Base-by-base conservation (phyloP, 2,797 vertebrate species). In the Sebastes oblongus region DNA sequence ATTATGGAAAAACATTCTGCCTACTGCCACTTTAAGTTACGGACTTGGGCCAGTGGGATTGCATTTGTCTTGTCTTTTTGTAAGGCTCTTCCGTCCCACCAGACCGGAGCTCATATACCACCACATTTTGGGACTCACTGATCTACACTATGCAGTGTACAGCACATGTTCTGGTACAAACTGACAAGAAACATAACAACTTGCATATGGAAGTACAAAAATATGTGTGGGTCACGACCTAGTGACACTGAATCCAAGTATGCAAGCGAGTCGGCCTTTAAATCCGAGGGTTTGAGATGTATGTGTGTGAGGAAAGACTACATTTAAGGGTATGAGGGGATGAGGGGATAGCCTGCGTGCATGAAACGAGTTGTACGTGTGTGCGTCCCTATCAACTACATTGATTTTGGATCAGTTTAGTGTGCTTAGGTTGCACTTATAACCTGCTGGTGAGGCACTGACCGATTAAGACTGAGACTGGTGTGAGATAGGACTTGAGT, bases 361-460 rank as follows among this genome's bases (percentile, higher is more conserved):
- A 50, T 50, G 34, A 72, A 55, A 67, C 1, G 3, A 55, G 22
- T 42, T 32, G 50, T 60, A 65, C 4, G 8, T 60, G 20, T 36
- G 39, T 11, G 66, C 32, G 50, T 32, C n/a, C 39, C 29, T 55
- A 69, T 34, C 39, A 56, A 72, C 74, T 16, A 24, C 30, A 83
- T 25, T 64, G 67, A 77, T 83, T 82, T 80, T 36, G 7, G 3
- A 72, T 84, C n/a, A 36, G 66, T 60, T 75, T 42, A 4, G 6
- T 59, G 32, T 66, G 62, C 34, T 75, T n/a, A 71, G 20, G 27
- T 32, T 14, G 54, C 39, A 30, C 46, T 68, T 50, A 70, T 67
- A 42, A 72, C 22, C 3, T 60, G 16, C 42, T 66, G 78, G 7
- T 75, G 64, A 80, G 36, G 60, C 56, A 27, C 25, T 61, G 25